Base-by-base conservation (phyloP, 2,797 vertebrate species). In the Myripristis jacobus region DNA sequence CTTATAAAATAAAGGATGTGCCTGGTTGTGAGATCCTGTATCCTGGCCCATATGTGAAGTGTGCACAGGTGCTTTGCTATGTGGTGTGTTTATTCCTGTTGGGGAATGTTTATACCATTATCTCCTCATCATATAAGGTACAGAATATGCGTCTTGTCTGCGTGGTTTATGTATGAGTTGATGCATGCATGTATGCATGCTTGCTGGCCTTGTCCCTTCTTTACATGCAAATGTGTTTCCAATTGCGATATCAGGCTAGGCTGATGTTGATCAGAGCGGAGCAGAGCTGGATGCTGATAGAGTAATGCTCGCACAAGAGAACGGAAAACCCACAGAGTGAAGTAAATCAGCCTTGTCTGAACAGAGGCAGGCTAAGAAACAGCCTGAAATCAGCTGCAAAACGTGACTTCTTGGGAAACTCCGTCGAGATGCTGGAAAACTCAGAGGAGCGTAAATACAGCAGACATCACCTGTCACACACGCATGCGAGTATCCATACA, bases 371-470 rank as follows among this genome's bases (percentile, higher is more conserved):
- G 62, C 60, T 66, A 29, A 64, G 34, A 75, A 72, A 59, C 41
- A 60, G 34, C 38, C 60, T 47, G 81, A 65, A 81, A 69, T 79
- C 64, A 46, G 18, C 47, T 21, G 51, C 57, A 65, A 64, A 57
- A 79, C 53, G 48, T 69, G 75, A 77, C 44, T 34, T 57, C 66
- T 41, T 68, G 41, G 73, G 47, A 81, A 84, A 51, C 25, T 60
- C 25, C 67, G 24, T 12, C 8, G 66, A 72, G 75, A 68, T 5
- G 21, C 54, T 29, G 69, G 77, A 84, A 73, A 79, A 83, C 66
- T 58, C 31, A 46, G 43, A 13, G 43, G 50, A 90, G 77, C 22
- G 8, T 79, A 80, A 85, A 83, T 61, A 64, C 52, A 41, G 31
- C 65, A 64, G 54, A 64, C 57, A 22, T 65, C 57, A 67, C 74